These are phyloP conservation scores for Neoascia interrupta DNA, from an alignment of 2,888 invertebrate species.

Conservation along the genomic window DNA sequence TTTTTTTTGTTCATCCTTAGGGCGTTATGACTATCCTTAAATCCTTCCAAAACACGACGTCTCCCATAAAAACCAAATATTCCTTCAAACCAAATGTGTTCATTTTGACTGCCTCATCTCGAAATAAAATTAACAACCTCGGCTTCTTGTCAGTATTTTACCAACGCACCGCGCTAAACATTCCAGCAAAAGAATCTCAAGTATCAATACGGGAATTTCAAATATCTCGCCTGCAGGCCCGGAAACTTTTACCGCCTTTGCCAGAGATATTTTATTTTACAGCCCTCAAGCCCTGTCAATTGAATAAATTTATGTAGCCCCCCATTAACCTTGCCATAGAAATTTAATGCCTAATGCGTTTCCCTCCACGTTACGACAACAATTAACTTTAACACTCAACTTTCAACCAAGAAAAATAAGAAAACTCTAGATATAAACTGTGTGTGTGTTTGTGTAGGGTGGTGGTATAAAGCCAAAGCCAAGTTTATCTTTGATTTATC, in stretches of 20 bases:
- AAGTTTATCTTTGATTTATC: slow-evolving; percentile 49
- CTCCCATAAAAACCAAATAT: no score
- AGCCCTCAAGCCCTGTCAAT: slow-evolving; percentile 21
- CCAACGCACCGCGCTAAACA: neutral
- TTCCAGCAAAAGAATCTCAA: neutral
- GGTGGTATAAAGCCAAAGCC: neutral
- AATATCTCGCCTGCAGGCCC: slow-evolving; percentile 10
- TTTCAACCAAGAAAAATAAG: no score
- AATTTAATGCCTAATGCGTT: no score
- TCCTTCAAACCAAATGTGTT: no score
- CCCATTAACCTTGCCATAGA: slow-evolving; percentile 28
- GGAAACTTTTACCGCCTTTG: slow-evolving; percentile 16
- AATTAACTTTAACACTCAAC: no score
- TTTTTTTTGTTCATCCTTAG: no score
- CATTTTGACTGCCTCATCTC: neutral
- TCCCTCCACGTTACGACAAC: no score
- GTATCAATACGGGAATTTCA: slow-evolving; percentile 21
- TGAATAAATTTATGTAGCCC: slow-evolving; percentile 52
- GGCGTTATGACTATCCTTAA: no score
- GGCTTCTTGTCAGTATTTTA: neutral
- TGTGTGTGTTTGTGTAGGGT: no score
- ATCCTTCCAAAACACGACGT: no score
- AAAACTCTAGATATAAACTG: no score
- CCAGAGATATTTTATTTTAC: slow-evolving; percentile 33
- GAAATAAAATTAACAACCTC: neutral